These are phyloP conservation scores for Hemiprocne comata DNA, from an alignment of 2,113 vertebrate species.

Conservation along the genomic window DNA sequence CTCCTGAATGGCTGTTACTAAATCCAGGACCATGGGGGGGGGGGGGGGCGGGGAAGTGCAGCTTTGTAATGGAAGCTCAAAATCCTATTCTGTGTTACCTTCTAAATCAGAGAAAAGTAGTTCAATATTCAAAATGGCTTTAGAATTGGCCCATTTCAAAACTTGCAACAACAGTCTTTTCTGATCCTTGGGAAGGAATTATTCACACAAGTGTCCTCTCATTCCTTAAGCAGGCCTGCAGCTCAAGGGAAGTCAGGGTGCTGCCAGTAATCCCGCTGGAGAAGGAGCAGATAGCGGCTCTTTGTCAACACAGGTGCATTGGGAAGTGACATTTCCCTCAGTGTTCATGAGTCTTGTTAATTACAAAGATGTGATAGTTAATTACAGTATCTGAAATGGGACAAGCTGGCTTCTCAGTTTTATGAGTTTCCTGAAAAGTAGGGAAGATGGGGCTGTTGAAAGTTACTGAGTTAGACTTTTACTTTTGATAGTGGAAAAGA, in stretches of 20 bases:
- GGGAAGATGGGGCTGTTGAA: background rate
- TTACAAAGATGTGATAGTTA: background rate
- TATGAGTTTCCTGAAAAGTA: background rate
- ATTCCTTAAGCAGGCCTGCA: background rate
- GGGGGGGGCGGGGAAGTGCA: rapidly evolving
- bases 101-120: background rate
- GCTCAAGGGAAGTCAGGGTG: background rate
- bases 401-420: background rate
- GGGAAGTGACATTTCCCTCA: background rate
- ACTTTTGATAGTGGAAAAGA: background rate
- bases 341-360: background rate
- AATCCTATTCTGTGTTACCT: background rate
- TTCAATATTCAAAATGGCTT: background rate
- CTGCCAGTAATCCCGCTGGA: background rate
- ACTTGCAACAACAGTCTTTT: background rate
- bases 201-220: rapidly evolving
- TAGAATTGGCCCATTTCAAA: background rate
- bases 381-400: background rate
- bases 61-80: background rate
- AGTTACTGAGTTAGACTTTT: background rate
- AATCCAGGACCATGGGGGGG: rapidly evolving
- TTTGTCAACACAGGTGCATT: background rate
- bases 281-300: background rate
- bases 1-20: rapidly evolving
- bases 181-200: background rate